phyloP scores from a whole-genome alignment of 2,113 vertebrate genomes.

The human region DNA sequence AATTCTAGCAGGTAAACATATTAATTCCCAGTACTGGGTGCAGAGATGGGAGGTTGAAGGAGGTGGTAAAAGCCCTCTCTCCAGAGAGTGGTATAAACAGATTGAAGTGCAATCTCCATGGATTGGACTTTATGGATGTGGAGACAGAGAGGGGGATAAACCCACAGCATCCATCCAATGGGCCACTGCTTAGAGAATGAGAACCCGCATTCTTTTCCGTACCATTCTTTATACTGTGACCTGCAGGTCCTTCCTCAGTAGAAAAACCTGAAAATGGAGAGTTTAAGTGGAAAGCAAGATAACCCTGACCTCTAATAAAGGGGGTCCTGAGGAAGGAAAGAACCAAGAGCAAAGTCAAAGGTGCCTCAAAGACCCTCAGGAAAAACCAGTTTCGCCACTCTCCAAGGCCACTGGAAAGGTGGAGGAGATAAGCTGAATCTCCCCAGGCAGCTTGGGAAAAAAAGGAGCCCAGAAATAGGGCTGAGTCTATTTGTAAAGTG shows the following conservation, averaged over 20 bases:
- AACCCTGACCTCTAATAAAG: slow-evolving; percentile 17
- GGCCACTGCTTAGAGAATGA: not conserved
- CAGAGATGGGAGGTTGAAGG: not conserved
- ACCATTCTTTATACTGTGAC: not conserved
- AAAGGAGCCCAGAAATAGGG: not conserved
- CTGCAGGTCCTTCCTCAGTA: not conserved
- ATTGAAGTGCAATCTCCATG: not conserved
- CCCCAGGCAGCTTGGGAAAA: slow-evolving; percentile 10
- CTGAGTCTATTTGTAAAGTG: not conserved
- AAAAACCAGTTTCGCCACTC: slow-evolving; percentile 60
- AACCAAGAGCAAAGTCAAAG: not conserved
- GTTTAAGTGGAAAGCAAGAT: not conserved
- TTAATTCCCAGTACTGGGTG: not conserved
- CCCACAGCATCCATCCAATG: not conserved
- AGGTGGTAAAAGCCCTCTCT: not conserved
- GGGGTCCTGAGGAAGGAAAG: not conserved
- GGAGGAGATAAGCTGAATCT: slow-evolving; percentile 1
- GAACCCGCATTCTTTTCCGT: not conserved
- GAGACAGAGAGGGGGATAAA: not conserved
- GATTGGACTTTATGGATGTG: not conserved
- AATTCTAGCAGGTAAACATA: not conserved
- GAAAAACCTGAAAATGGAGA: not conserved
- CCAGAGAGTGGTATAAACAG: not conserved
- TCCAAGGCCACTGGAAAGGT: not conserved
- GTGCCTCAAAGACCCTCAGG: not conserved